Conservation (phyloP, 2,113 vertebrate genomes). For the Mormoops blainvillei region DNA sequence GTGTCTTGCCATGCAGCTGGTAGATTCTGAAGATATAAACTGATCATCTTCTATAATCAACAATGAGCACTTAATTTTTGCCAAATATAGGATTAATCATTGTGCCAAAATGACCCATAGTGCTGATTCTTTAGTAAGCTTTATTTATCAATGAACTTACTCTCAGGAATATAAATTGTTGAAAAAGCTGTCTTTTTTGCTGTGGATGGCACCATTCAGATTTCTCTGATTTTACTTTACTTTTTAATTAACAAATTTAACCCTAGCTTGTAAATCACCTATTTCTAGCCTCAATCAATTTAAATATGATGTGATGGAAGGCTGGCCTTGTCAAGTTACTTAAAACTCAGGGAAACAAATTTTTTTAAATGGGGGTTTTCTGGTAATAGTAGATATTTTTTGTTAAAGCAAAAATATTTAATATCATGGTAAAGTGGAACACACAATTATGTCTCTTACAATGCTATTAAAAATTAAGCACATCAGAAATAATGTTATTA, state of each 20-base stretch:
- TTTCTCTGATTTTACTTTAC: constrained; percentile 3
- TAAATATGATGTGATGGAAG: background rate
- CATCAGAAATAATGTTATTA: background rate
- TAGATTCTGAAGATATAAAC: constrained; percentile 3
- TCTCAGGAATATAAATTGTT: background rate
- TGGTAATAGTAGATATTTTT: background rate
- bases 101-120: background rate
- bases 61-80: background rate
- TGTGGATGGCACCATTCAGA: background rate
- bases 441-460: background rate
- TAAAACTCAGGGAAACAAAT: background rate
- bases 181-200: background rate
- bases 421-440: background rate
- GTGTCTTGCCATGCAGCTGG: background rate
- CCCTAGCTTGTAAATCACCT: background rate
- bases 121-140: background rate
- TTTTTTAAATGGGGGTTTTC: background rate
- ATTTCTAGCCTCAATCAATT: background rate
- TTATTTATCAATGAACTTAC: background rate
- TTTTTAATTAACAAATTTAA: background rate
- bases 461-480: background rate
- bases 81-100: background rate
- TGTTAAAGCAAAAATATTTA: background rate
- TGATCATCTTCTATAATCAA: constrained; percentile 1
- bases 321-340: background rate